Percentiles rank a stretch among this genome's conserved stretches.
phyloP scores from a whole-genome alignment of 2,888 invertebrate genomes.

The Ischnura elegans region DNA sequence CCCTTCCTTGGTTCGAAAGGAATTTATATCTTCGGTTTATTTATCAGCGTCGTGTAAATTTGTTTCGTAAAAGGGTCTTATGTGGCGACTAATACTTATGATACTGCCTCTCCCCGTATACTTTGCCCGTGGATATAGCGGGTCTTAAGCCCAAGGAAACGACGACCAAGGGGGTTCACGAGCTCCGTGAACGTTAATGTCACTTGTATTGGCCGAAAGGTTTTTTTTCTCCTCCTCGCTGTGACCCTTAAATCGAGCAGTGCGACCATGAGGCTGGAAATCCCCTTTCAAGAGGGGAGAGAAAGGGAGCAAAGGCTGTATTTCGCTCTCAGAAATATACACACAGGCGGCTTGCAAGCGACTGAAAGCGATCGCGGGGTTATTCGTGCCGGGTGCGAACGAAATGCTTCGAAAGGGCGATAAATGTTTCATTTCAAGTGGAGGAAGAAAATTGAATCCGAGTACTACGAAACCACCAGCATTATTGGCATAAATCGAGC shows the following conservation, averaged over 20 bases:
- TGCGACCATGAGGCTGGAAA: background rate
- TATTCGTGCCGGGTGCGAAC: background rate
- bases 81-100: background rate
- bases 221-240: no score
- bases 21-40: background rate
- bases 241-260: background rate
- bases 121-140: background rate
- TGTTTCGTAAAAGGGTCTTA: background rate
- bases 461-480: no score
- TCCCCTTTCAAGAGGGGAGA: background rate
- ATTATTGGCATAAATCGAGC: no score
- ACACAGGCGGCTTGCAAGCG: background rate
- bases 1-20: background rate
- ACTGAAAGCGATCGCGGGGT: background rate
- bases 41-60: background rate
- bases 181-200: background rate
- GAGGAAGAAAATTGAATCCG: background rate
- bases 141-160: background rate
- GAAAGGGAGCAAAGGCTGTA: background rate
- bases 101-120: background rate
- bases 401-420: background rate
- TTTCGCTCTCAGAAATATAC: background rate
- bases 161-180: background rate
- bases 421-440: background rate
- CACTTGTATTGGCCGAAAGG: background rate